Base-by-base conservation (phyloP, 2,113 vertebrate species). In the Sorex fumeus region DNA sequence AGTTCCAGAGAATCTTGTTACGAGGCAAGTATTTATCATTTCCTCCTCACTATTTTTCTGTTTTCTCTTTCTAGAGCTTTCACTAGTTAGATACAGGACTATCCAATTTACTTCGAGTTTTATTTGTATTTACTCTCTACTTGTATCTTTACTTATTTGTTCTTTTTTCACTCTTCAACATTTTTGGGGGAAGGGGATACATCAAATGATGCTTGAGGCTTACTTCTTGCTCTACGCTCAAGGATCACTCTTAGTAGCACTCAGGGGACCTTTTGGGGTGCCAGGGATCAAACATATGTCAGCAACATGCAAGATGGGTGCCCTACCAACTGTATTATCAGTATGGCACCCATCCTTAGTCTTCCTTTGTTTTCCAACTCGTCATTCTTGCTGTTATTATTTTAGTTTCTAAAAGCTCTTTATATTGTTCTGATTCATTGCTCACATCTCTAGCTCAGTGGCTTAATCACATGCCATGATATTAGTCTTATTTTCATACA, bases 1-100 rank as follows among this genome's bases (percentile, higher is more conserved):
- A 76, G 11, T 84, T 75, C 23, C 62, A 23, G 72, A 67, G 40
- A 91, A 75, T 47, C 84, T 84, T 86, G 57, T 91, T 86, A 66
- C 60, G 71, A 82, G 67, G 71, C 80, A 67, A 75, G 9, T 47
- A 16, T 69, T 9, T 60, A 4, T 60, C 57, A 8, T 60, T 60
- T 60, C 15, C 16, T 60, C 57, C 21, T 60, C 21, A 8, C 21
- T 60, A 60, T 60, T 60, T 60, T 83, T 40, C 27, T 50, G 21
- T 15, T 90, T 19, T 53, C 45, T 32, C 36, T 83, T 87, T 70
- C 12, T 60, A 23, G 43, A 94, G 45, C 19, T 57, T 6, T n/a
- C 34, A 2, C 75, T 81, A 47, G 21, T 84, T 57, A 60, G 45
- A 34, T 15, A n/a, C n/a, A 84, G 32, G 32, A 12, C 4, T 28